Percentiles rank a stretch among this genome's conserved stretches.
phyloP scores from a whole-genome alignment of 2,888 invertebrate genomes.

The Thereva unica region DNA sequence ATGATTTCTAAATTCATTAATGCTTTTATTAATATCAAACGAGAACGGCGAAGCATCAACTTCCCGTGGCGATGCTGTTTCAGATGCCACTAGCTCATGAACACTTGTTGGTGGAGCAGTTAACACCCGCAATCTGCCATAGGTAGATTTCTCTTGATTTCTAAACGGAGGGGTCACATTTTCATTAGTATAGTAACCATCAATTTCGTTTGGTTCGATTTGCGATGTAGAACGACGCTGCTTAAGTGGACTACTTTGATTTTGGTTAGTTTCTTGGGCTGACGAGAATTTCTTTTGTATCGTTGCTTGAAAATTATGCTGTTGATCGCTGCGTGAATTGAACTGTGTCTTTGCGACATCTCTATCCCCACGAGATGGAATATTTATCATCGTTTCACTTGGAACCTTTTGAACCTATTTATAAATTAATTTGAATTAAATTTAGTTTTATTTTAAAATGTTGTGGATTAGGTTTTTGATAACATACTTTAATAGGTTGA shows the following conservation, averaged over 20 bases:
- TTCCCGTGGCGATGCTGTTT: constrained; percentile 49
- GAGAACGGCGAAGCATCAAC: constrained; percentile 49
- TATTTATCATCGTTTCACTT: constrained; percentile 44
- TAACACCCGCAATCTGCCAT: constrained; percentile 74
- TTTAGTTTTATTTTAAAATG: neutral
- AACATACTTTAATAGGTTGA: constrained; percentile 47
- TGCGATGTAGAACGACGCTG: constrained; percentile 46
- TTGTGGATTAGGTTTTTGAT: neutral
- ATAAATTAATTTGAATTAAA: neutral
- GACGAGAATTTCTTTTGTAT: constrained; percentile 32
- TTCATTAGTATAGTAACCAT: constrained; percentile 38
- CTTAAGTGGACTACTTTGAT: constrained; percentile 43
- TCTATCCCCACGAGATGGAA: constrained; percentile 37
- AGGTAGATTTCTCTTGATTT: constrained; percentile 66
- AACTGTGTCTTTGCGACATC: constrained; percentile 20
- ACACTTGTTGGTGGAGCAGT: constrained; percentile 68
- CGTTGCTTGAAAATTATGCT: constrained; percentile 42
- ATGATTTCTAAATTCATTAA: constrained; percentile 37
- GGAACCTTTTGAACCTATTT: constrained; percentile 42
- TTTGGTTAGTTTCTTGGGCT: constrained; percentile 14
- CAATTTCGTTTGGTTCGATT: constrained; percentile 45
- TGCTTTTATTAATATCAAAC: constrained; percentile 45
- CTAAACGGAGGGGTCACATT: constrained; percentile 41
- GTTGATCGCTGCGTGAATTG: constrained; percentile 41
- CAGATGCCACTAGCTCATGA: constrained; percentile 52